Evolutionary conservation across 92 coral and sea anemone genomes (phyloP).

Genomic region (Palythoa heliodiscus): DNA sequence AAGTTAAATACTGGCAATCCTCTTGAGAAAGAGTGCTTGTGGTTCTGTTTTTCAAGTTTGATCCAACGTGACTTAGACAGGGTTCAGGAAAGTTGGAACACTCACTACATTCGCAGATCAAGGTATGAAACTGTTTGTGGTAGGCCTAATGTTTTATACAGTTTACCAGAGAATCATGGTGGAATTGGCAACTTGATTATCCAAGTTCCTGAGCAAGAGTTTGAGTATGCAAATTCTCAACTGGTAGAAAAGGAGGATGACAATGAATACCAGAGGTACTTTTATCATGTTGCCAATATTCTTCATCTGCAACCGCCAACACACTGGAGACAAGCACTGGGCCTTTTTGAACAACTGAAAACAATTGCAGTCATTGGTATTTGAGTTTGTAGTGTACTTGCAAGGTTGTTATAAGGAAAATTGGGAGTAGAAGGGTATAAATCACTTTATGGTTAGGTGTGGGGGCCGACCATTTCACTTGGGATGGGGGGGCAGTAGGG

Average conservation of each 20-base stretch:
- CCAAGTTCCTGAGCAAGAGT: conserved; percentile 38
- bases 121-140: too few species aligned
- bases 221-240: conserved; percentile 41
- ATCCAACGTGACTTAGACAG: too few species aligned
- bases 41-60: too few species aligned
- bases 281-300: conserved; percentile 21
- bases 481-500: conserved; percentile 1
- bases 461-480: conserved; percentile 4
- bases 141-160: too few species aligned
- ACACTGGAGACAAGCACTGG: conserved; percentile 39
- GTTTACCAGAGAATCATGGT: too few species aligned
- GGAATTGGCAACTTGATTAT: not conserved
- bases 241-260: conserved; percentile 36
- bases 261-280: conserved; percentile 38
- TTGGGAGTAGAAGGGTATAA: not conserved
- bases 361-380: conserved; percentile 36
- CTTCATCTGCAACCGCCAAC: conserved; percentile 40
- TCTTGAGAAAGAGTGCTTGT: too few species aligned
- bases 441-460: conserved; percentile 28
- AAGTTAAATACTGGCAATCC: too few species aligned
- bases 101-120: too few species aligned
- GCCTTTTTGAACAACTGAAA: conserved; percentile 35
- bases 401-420: conserved; percentile 1
- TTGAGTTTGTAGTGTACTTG: conserved; percentile 1
- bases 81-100: too few species aligned